Base-by-base conservation (phyloP, 1,140 invertebrate genomes). In the Aphis craccivora region DNA sequence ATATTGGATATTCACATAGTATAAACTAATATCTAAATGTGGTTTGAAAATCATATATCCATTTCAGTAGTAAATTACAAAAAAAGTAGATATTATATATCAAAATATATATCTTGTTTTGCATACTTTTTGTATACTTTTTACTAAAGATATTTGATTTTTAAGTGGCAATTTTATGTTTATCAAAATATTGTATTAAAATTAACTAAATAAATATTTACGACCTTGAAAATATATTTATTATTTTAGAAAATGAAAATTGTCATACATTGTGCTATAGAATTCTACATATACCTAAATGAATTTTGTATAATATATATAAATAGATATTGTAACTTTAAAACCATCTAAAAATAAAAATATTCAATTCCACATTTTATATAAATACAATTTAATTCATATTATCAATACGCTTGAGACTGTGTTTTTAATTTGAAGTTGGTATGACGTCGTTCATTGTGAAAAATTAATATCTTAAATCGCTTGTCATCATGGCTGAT, bases 1-100 rank as follows among this genome's bases (percentile, higher is more conserved):
- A 76, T 76, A 76, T 76, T 76, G 60, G n/a, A 76, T 76, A 76
- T 76, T 76, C 60, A n/a, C 30, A 76, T 76, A 76, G 60, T 18
- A 76, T 67, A 55, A 67, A 76, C 60, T 18, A 76, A 76, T 76
- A 76, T 6, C 30, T 76, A n/a, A 76, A n/a, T n/a, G 30, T 76
- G 60, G 30, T n/a, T n/a, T 76, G 30, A 76, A 67, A 67, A 76
- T 1, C 30, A 18, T n/a, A 76, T 53, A 53, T 18, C n/a, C 5
- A 6, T n/a, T 67, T 30, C 60, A 76, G 60, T 76, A 76, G 30
- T n/a, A 76, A 76, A 76, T 76, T 76, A n/a, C 60, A 76, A n/a
- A 76, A 67, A n/a, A 18, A 18, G 14, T 76, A 30, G n/a, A n/a
- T 76, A 76, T 76, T 6, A 76, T 76, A 76, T 76, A 1, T 76